Conservation (phyloP, 1,140 invertebrate species). For the Monochamus saltuarius region DNA sequence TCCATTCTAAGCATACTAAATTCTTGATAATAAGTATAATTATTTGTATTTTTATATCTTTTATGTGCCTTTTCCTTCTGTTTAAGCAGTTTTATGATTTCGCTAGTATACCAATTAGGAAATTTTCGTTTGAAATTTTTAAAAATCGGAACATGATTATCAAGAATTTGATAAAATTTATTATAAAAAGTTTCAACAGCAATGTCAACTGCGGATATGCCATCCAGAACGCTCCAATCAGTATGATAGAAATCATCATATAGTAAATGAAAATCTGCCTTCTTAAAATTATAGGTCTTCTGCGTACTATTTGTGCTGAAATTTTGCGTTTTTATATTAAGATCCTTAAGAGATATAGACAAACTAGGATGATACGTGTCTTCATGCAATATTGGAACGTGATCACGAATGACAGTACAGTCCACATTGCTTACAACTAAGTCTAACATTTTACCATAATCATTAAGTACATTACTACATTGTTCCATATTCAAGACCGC, state of each 20-base stretch:
- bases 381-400: not conserved
- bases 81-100: constrained; percentile 1
- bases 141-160: constrained; percentile 3
- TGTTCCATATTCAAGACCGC: constrained; percentile 5
- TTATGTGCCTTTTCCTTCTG: not conserved
- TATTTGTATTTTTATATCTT: not conserved
- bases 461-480: constrained; percentile 1
- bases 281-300: constrained; percentile 3
- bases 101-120: constrained; percentile 1
- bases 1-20: not conserved
- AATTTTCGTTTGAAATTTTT: constrained; percentile 2
- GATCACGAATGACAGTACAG: not conserved
- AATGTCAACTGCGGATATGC: not conserved
- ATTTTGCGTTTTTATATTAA: not conserved
- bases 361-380: not conserved
- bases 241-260: not conserved
- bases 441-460: constrained; percentile 7
- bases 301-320: not conserved
- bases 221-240: not conserved
- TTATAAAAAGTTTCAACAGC: constrained; percentile 7
- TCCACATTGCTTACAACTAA: not conserved
- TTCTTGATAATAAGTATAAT: not conserved
- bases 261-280: not conserved
- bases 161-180: constrained; percentile 5
- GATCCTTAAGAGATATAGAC: not conserved